Conservation (phyloP, 2,888 invertebrate genomes). For the Caenorhabditis doughertyi region DNA sequence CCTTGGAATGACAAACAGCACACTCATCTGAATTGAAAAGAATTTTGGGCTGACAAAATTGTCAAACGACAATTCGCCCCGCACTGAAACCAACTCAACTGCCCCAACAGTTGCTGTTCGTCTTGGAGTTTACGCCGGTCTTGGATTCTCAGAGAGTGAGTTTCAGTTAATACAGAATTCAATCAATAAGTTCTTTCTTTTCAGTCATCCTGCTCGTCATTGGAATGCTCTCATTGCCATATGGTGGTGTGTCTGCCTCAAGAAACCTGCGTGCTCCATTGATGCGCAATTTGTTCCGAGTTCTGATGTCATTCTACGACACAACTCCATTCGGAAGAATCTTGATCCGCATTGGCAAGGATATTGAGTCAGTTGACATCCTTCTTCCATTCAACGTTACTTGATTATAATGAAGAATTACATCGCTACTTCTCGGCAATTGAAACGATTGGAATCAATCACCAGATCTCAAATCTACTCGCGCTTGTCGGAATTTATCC, state of each 20-base stretch:
- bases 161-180: neutral
- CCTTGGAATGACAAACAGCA: conserved; percentile 77
- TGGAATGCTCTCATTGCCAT: conserved; percentile 80
- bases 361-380: conserved; percentile 82
- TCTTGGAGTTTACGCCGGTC: conserved; percentile 80
- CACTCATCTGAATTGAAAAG: conserved; percentile 78
- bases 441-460: conserved; percentile 82
- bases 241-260: conserved; percentile 82
- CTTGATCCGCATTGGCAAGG: conserved; percentile 81
- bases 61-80: conserved; percentile 80
- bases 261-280: conserved; percentile 81
- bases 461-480: conserved; percentile 83
- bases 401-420: conserved; percentile 88
- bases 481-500: conserved; percentile 81
- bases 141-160: conserved; percentile 81
- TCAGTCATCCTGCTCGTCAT: conserved; percentile 79
- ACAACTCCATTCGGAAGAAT: conserved; percentile 82
- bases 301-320: conserved; percentile 82
- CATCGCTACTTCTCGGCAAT: conserved; percentile 93
- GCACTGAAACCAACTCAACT: conserved; percentile 44
- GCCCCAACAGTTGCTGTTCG: conserved; percentile 70
- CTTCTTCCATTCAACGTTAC: conserved; percentile 82
- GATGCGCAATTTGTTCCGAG: conserved; percentile 79
- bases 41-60: conserved; percentile 82
- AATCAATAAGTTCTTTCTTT: conserved; percentile 27